A percentile compares a stretch with the other conserved stretches of the same genome.
phyloP scores from a whole-genome alignment of 2,888 invertebrate genomes.

The Litoditis marina region DNA sequence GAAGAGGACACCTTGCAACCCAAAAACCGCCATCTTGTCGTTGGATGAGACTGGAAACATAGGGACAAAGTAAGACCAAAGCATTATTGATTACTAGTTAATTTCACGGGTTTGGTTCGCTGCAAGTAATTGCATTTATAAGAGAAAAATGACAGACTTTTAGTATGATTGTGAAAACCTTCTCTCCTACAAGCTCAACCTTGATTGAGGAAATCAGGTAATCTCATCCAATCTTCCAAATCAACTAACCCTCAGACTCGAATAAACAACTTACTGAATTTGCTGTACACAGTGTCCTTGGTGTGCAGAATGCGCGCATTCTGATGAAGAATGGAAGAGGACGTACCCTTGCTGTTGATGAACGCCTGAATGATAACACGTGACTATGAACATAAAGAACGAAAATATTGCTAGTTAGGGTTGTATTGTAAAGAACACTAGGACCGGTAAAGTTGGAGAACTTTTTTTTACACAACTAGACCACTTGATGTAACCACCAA shows the following conservation, averaged over 20 bases:
- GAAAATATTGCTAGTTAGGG: too few relatives aligned
- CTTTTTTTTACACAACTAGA: too few relatives aligned
- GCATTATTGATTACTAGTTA: too few relatives aligned
- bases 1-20: conserved; percentile 57
- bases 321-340: conserved; percentile 62
- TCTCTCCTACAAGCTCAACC: not conserved
- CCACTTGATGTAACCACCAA: not conserved
- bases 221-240: too few relatives aligned
- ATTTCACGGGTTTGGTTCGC: too few relatives aligned
- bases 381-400: too few relatives aligned
- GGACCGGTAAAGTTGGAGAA: too few relatives aligned
- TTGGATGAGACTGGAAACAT: conserved; percentile 18
- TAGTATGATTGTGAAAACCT: not conserved
- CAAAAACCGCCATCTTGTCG: conserved; percentile 54
- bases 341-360: conserved; percentile 61
- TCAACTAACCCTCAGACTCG: not conserved
- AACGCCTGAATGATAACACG: conserved; percentile 48
- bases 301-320: conserved; percentile 63
- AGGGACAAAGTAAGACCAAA: too few relatives aligned
- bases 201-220: too few relatives aligned
- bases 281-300: conserved; percentile 62
- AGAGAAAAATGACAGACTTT: too few relatives aligned
- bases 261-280: conserved; percentile 50
- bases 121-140: too few relatives aligned
- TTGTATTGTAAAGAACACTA: too few relatives aligned